Conservation (phyloP, 2,113 vertebrate species). For the Brachyistius frenatus region DNA sequence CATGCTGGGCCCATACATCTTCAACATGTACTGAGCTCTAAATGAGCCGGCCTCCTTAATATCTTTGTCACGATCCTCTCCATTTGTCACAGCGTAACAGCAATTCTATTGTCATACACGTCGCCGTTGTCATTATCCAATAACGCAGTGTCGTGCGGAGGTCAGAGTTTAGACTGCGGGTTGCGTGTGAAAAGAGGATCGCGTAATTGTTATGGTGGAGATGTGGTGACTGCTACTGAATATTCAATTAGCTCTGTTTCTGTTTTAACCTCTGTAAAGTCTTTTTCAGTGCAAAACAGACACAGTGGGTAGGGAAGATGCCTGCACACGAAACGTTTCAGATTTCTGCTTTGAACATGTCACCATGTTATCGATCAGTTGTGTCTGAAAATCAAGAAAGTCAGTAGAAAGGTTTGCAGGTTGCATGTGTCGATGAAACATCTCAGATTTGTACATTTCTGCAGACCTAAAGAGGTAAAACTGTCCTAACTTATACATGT, state of each 20-base stretch:
- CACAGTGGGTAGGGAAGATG: background rate
- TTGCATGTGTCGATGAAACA: background rate
- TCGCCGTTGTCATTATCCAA: constrained; percentile 54
- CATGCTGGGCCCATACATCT: constrained; percentile 41
- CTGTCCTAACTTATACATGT: background rate
- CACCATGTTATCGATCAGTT: background rate
- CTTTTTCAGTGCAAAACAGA: constrained; percentile 15
- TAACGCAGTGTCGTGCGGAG: constrained; percentile 48
- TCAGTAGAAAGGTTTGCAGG: background rate
- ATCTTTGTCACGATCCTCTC: constrained; percentile 59
- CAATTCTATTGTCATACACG: constrained; percentile 42
- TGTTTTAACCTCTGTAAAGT: constrained; percentile 39
- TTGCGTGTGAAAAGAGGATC: constrained; percentile 40
- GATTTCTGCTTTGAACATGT: background rate
- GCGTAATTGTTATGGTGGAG: constrained; percentile 16
- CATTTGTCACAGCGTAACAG: constrained; percentile 59
- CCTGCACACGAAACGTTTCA: background rate
- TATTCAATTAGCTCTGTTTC: constrained; percentile 36
- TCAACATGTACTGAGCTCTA: constrained; percentile 30
- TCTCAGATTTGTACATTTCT: background rate
- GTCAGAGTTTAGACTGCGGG: constrained; percentile 63
- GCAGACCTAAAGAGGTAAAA: background rate
- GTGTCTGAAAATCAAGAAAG: background rate
- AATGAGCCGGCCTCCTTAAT: constrained; percentile 56
- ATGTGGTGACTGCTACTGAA: constrained; percentile 32